These are phyloP conservation scores for Epinephelus fuscoguttatus DNA, from an alignment of 2,113 vertebrate genomes.

Conservation along the genomic window DNA sequence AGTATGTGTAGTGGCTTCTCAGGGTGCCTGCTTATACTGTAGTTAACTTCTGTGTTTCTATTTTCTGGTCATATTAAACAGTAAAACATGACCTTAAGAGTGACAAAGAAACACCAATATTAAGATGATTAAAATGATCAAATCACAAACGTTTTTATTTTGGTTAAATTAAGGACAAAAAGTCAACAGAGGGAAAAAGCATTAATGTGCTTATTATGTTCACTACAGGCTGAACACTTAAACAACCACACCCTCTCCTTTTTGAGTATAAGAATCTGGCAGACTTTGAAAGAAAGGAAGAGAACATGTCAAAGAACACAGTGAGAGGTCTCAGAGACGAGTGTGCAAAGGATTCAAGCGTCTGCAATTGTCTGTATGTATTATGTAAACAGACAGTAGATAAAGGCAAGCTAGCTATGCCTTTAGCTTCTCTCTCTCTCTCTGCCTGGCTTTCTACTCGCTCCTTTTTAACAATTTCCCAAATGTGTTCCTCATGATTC, in stretches of 20 bases:
- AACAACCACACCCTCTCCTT: neutral
- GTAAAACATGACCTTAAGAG: neutral
- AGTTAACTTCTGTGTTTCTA: neutral
- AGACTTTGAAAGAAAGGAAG: conserved; percentile 3
- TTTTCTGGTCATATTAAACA: neutral
- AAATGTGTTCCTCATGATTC: conserved; percentile 54
- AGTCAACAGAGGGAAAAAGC: neutral
- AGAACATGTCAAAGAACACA: conserved; percentile 30
- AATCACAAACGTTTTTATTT: neutral
- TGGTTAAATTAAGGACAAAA: too few relatives aligned
- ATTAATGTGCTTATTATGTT: neutral
- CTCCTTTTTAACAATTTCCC: conserved; percentile 28
- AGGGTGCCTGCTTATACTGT: neutral
- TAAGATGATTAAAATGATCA: neutral
- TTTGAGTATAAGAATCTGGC: neutral
- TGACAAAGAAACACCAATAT: neutral
- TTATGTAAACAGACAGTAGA: conserved; percentile 4
- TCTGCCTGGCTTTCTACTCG: neutral
- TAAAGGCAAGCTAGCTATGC: neutral
- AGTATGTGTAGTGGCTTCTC: too few relatives aligned
- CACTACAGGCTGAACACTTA: neutral
- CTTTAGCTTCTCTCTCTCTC: conserved; percentile 2
- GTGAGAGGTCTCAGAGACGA: conserved; percentile 10
- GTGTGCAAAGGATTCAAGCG: conserved; percentile 12
- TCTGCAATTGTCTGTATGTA: conserved; percentile 7